Percentiles rank a stretch among this genome's conserved stretches.
These are phyloP conservation scores for Episyrphus balteatus DNA, from an alignment of 1,140 invertebrate species.

Conservation along the genomic window DNA sequence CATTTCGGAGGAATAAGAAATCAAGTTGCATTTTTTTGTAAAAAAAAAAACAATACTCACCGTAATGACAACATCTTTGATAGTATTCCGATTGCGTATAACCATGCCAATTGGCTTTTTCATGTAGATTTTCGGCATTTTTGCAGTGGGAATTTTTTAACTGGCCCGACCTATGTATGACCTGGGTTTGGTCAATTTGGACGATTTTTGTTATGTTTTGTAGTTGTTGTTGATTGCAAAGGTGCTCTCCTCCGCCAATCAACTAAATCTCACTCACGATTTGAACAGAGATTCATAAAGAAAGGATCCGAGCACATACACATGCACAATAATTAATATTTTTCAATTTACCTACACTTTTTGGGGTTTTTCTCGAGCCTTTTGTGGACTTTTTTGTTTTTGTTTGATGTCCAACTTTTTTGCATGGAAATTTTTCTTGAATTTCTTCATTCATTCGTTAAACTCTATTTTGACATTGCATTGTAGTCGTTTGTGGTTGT, in stretches of 20 bases:
- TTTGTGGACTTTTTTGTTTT: too few relatives aligned
- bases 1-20: neutral
- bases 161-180: neutral
- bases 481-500: too few relatives aligned
- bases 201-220: neutral
- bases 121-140: conserved; percentile 36
- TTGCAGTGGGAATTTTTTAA: conserved; percentile 1
- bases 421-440: too few relatives aligned
- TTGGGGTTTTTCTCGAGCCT: too few relatives aligned
- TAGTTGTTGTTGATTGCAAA: neutral
- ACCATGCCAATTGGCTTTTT: conserved; percentile 48
- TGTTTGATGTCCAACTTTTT: too few relatives aligned
- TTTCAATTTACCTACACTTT: too few relatives aligned
- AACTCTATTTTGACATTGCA: too few relatives aligned
- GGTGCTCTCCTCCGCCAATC: neutral
- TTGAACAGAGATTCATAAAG: too few relatives aligned
- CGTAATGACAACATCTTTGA: conserved; percentile 62
- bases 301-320: too few relatives aligned
- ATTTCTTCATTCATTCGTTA: too few relatives aligned
- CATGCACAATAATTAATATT: too few relatives aligned
- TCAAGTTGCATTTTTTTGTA: too few relatives aligned
- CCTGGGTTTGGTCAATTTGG: neutral
- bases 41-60: conserved; percentile 38
- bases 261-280: neutral
- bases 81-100: conserved; percentile 57